phyloP scores from a whole-genome alignment of 1,140 invertebrate genomes.

The Eriosoma lanigerum region DNA sequence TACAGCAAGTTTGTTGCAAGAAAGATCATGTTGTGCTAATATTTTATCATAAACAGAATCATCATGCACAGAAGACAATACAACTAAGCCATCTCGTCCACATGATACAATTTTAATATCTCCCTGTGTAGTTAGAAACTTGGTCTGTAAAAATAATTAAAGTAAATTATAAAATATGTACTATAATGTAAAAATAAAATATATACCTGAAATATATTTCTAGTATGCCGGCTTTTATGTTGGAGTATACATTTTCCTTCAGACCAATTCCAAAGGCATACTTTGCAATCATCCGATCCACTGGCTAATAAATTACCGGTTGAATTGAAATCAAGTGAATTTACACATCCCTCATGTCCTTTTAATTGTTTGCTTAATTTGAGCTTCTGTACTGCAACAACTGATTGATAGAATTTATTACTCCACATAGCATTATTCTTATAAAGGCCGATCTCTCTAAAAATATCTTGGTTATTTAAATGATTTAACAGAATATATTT shows the following conservation, averaged over 20 bases:
- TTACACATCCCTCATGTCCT: slow-evolving; percentile 86
- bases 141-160: slow-evolving; percentile 61
- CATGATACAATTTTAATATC: slow-evolving; percentile 84
- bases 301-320: slow-evolving; percentile 76
- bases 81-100: slow-evolving; percentile 85
- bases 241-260: slow-evolving; percentile 65
- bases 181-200: background rate
- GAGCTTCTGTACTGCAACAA: slow-evolving; percentile 79
- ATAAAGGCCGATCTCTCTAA: slow-evolving; percentile 35
- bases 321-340: slow-evolving; percentile 86
- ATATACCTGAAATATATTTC: slow-evolving; percentile 88
- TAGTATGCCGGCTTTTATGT: slow-evolving; percentile 77
- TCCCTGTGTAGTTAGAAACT: slow-evolving; percentile 69
- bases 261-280: slow-evolving; percentile 85
- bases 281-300: slow-evolving; percentile 85
- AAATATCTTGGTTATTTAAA: background rate
- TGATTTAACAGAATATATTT: background rate
- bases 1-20: slow-evolving; percentile 79
- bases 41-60: slow-evolving; percentile 63
- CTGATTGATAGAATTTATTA: slow-evolving; percentile 67
- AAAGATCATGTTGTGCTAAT: slow-evolving; percentile 70
- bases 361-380: slow-evolving; percentile 77
- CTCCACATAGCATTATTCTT: background rate
- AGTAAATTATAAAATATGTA: background rate
- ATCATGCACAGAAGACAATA: slow-evolving; percentile 62